Evolutionary conservation across 2,888 invertebrate species (phyloP), one percentile per base, ranked within the genome.

Genomic region (Brenthis hecate): DNA sequence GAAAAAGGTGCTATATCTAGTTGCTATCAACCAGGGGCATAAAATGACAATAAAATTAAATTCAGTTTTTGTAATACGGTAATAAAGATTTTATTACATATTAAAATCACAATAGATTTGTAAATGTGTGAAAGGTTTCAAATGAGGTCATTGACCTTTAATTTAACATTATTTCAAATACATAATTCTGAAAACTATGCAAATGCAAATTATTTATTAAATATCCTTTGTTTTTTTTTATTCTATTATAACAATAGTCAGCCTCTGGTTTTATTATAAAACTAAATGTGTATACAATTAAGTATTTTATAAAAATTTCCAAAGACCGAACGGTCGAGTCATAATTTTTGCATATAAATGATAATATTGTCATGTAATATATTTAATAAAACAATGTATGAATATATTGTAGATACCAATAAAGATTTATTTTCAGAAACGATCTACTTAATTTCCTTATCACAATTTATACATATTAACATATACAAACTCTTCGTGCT

Each of bases 361-460:
- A 80, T 79, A 84, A 84, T 86, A 85, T 85, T 87, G 81, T 86
- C 82, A 85, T 89, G 85, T 89, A 89, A 88, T 84, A 86, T 88
- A 89, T 86, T 87, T 85, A 86, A 85, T 78, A 78, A 80, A 81
- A 81, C 81, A 78, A 85, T 86, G 82, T 87, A 86, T 82, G 81
- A 85, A 85, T 85, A 83, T 87, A 88, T 85, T 91, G 90, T 91
- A 92, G 89, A 91, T 91, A 91, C 80, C 82, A 86, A 88, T 88
- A 89, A 89, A 91, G 82, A 79, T 85, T 85, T 87, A 86, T 88
- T 89, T 86, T 80, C 77, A 75, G 54, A 66, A 55, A 72, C n/a
- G 23, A 62, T 68, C 61, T 69, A 72, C 70, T 68, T 62, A 76
- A 75, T 75, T 70, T 70, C 67, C 73, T 53, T 16, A 36, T 36